A percentile compares a stretch with the other conserved stretches of the same genome.
Evolutionary conservation across 1,140 invertebrate species (phyloP).

Genomic region (Calosoma granatense): DNA sequence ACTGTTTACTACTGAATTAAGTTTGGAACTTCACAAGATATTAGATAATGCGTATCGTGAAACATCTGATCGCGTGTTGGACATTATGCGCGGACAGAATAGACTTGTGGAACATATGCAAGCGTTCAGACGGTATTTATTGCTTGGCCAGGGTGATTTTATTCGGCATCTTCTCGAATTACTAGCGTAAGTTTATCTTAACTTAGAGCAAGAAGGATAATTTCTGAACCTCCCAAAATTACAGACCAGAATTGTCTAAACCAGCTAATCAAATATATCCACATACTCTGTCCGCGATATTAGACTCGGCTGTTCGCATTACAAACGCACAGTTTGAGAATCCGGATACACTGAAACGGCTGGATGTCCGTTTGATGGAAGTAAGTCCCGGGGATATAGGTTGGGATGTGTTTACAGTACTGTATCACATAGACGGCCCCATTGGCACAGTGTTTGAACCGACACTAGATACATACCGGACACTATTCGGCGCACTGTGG

Average conservation of each 20-base stretch:
- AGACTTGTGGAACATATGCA: constrained; percentile 85
- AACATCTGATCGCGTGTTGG: constrained; percentile 76
- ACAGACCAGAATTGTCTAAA: constrained; percentile 78
- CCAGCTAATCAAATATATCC: constrained; percentile 77
- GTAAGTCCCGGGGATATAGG: constrained; percentile 63
- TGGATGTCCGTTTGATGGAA: constrained; percentile 74
- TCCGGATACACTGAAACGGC: constrained; percentile 73
- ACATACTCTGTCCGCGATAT: constrained; percentile 78
- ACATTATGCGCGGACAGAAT: constrained; percentile 77
- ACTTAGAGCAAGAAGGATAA: too few species aligned
- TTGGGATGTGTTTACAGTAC: constrained; percentile 92
- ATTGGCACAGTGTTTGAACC: constrained; percentile 86
- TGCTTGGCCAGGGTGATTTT: constrained; percentile 93
- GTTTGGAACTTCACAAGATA: constrained; percentile 62
- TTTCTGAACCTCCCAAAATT: constrained; percentile 18
- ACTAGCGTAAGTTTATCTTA: constrained; percentile 56
- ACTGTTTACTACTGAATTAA: constrained; percentile 60
- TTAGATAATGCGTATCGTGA: constrained; percentile 77
- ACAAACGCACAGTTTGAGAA: constrained; percentile 95
- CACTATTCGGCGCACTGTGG: constrained; percentile 89
- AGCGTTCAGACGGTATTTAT: constrained; percentile 79
- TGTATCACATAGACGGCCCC: constrained; percentile 88
- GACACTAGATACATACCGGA: constrained; percentile 73
- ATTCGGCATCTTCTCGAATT: constrained; percentile 87
- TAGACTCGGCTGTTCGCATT: constrained; percentile 84